Base-by-base conservation (phyloP, 2,797 vertebrate species). In the Spinus pinus region DNA sequence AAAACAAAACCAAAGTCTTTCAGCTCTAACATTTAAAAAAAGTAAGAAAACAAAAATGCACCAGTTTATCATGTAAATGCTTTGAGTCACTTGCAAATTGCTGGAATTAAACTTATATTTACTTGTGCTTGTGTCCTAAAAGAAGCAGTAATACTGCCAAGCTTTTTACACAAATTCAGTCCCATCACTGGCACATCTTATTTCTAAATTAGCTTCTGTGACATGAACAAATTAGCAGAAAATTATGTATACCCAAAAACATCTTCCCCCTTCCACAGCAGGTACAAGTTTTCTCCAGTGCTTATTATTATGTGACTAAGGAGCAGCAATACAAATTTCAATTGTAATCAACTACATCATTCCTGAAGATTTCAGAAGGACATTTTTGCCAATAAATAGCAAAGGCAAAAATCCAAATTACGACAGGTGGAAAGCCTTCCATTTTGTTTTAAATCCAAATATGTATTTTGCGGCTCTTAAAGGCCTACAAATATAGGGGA, bases 1-100 rank as follows among this genome's bases (percentile, higher is more conserved):
- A 93, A 94, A 96, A 86, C 19, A 75, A 86, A 96, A 67, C 2
- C 58, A 62, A 94, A 88, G 49, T 58, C 56, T 75, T 64, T 72
- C 47, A 81, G 30, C 41, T 71, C 50, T 54, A 69, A 72, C 14
- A 72, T 37, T 65, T 50, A 39, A 62, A 90, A 75, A 79, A 65
- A 57, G 47, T 5, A 56, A 61, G 7, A 75, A 86, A 93, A 42
- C 44, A 82, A 93, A 93, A 93, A 41, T 17, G 33, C 24, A 81
- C 28, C 51, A 69, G 31, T 78, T 61, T 20, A 83, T 83, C 42
- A 61, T 21, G 20, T 53, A 80, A 91, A 73, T 54, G 18, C 41
- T 95, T 87, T 37, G 28, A 88, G 33, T 81, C 62, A 86, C n/a
- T 70, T 77, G 30, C 37, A 92, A 42, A 61, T 88, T 85, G 51